Evolutionary conservation across 2,113 vertebrate genomes (phyloP), one percentile per base, ranked within the genome.

Genomic region (Syngnathoides biaculeatus): DNA sequence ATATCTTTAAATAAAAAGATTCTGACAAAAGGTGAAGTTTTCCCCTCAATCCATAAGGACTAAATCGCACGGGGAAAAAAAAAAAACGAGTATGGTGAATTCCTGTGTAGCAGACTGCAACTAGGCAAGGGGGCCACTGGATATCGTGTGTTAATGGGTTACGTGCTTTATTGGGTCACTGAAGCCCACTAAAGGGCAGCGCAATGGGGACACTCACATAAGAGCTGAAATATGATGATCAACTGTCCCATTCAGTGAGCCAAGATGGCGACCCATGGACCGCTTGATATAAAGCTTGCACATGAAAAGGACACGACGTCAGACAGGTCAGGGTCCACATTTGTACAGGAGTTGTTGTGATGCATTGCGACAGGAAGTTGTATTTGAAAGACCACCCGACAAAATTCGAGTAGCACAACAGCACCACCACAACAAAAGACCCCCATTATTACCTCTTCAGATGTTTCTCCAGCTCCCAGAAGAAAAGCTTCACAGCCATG

Each of bases 401-500:
- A 40, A 19, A 52, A 62, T n/a, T 35, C 30, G 8, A n/a, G 35
- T 38, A 12, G 15, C 12, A 73, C 58, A 10, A 62, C 56, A 53
- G n/a, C 20, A 20, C 19, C 30, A 13, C 17, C 35, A 4, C 62
- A 59, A 48, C 56, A 42, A 66, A 26, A 26, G 39, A 70, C 77
- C 69, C 72, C 60, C 67, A 70, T 67, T 9, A 45, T 89, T 90
- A 90, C 89, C 89, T 90, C 84, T 88, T 89, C 73, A 88, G 78
- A 81, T 86, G 85, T 62, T 83, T 85, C 84, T 90, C 87, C 80
- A 91, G 86, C 67, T 90, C 86, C 86, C 88, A 90, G 83, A 90
- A 88, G 78, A 91, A 78, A 78, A 89, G 75, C 65, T 83, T 82
- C 9, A 90, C 63, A 20, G 86, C 68, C 86, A 84, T 85, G 71